phyloP scores from a whole-genome alignment of 1,140 invertebrate species.

The Microplitis mediator region DNA sequence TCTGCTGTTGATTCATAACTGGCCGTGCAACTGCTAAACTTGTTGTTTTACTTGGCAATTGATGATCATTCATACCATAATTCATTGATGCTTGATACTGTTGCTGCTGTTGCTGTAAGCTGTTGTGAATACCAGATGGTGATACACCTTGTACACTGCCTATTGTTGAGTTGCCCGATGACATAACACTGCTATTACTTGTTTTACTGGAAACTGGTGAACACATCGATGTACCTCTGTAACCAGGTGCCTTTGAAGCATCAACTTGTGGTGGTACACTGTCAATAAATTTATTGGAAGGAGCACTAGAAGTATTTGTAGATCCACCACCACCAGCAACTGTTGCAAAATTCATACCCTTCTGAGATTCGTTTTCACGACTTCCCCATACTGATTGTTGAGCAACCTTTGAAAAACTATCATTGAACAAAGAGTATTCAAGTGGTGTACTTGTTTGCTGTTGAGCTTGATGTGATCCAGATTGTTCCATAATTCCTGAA shows the following conservation, averaged over 20 bases:
- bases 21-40: constrained; percentile 53
- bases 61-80: constrained; percentile 42
- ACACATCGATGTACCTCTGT: constrained; percentile 72
- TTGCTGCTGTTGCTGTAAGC: constrained; percentile 46
- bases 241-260: constrained; percentile 82
- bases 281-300: constrained; percentile 64
- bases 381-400: constrained; percentile 70
- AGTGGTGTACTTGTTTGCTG: constrained; percentile 52
- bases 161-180: constrained; percentile 5
- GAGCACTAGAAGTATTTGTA: constrained; percentile 51
- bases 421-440: constrained; percentile 83
- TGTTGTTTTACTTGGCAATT: constrained; percentile 49
- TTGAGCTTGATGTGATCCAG: constrained; percentile 31
- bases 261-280: constrained; percentile 70
- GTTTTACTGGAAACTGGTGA: constrained; percentile 74
- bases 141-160: constrained; percentile 34
- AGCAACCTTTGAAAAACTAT: constrained; percentile 70
- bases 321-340: constrained; percentile 70
- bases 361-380: constrained; percentile 71
- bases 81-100: constrained; percentile 49
- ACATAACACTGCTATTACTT: constrained; percentile 38
- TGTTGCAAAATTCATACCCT: constrained; percentile 76
- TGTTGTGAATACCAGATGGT: constrained; percentile 47
- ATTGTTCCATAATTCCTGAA: constrained; percentile 37
- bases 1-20: constrained; percentile 48